These are phyloP conservation scores for Laspeyria flexula DNA, from an alignment of 2,888 invertebrate species.

Conservation along the genomic window DNA sequence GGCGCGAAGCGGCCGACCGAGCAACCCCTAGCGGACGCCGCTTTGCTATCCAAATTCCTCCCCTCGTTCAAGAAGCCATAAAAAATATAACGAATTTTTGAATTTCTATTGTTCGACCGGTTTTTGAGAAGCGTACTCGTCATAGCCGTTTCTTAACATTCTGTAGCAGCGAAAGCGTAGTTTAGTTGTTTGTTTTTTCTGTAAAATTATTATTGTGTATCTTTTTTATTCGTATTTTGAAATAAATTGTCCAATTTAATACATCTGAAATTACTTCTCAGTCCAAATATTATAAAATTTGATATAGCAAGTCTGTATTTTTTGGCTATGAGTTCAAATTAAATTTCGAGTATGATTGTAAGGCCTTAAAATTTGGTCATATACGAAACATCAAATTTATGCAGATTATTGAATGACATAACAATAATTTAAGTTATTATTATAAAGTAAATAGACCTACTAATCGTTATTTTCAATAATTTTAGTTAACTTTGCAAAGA, in stretches of 20 bases:
- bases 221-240: neutral
- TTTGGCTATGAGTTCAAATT: neutral
- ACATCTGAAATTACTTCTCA: no score
- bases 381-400: neutral
- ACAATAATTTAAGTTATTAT: neutral
- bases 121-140: conserved; percentile 58
- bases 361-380: neutral
- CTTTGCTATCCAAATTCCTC: conserved; percentile 73
- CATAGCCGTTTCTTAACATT: conserved; percentile 27
- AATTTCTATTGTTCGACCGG: conserved; percentile 78
- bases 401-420: neutral
- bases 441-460: neutral
- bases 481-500: neutral
- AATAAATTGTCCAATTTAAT: no score
- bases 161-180: conserved; percentile 17
- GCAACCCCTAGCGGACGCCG: conserved; percentile 81
- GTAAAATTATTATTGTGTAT: neutral
- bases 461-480: neutral
- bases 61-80: conserved; percentile 80
- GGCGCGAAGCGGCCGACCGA: conserved; percentile 78
- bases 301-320: neutral
- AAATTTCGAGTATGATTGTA: neutral
- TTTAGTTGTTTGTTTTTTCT: neutral
- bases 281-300: neutral
- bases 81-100: conserved; percentile 84